Evolutionary conservation across 53 echinoderm and acorn worm genomes (phyloP).

Genomic region (Paracentrotus lividus): DNA sequence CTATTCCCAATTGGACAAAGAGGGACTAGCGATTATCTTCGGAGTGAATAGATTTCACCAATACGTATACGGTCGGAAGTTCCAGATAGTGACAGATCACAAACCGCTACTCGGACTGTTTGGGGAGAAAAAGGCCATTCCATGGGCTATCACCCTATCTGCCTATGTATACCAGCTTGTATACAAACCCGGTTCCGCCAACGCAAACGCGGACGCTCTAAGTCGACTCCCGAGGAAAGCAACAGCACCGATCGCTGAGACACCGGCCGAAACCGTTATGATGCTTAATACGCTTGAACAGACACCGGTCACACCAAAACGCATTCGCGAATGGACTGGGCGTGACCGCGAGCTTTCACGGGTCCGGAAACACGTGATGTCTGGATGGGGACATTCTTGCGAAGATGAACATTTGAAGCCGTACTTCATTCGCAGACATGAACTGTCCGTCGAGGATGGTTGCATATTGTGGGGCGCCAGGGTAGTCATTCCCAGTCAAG

Average conservation of each 20-base stretch:
- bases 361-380: constrained; percentile 32
- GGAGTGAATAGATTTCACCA: constrained; percentile 60
- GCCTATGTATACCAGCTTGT: not conserved
- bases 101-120: constrained; percentile 78
- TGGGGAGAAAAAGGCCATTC: constrained; percentile 4
- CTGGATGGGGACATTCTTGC: constrained; percentile 62
- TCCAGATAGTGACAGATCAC: constrained; percentile 75
- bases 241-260: not conserved
- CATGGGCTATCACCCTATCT: not conserved
- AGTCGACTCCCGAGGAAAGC: constrained; percentile 40
- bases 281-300: constrained; percentile 61
- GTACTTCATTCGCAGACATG: constrained; percentile 51
- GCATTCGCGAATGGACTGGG: constrained; percentile 67
- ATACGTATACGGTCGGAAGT: constrained; percentile 65
- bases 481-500: constrained; percentile 71
- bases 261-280: constrained; percentile 50
- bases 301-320: constrained; percentile 72
- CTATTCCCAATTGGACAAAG: constrained; percentile 72
- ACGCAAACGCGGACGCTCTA: not conserved
- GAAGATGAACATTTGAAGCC: constrained; percentile 36
- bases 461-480: no score
- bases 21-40: constrained; percentile 67
- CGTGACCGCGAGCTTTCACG: not conserved
- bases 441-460: no score
- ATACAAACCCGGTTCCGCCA: not conserved